Evolutionary conservation across 2,888 invertebrate genomes (phyloP).

Genomic region (Prosopocoilus inquinatus): DNA sequence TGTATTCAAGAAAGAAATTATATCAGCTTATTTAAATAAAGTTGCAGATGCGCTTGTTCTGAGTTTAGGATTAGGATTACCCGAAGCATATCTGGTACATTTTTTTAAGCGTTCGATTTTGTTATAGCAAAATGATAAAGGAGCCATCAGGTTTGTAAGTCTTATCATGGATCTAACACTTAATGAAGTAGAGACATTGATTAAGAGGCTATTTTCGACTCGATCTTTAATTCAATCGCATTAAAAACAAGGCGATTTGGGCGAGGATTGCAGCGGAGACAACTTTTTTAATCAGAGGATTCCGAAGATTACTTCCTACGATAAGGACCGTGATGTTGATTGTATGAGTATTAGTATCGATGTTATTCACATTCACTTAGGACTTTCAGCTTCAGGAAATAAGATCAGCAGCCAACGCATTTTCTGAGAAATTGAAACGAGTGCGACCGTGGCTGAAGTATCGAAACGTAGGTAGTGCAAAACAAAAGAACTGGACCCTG

Average conservation of each 20-base stretch:
- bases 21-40: too few species aligned
- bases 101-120: background rate
- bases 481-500: background rate
- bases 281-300: constrained; percentile 52
- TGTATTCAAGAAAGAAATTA: too few species aligned
- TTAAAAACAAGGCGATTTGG: constrained; percentile 44
- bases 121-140: background rate
- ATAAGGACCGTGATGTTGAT: constrained; percentile 41
- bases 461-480: background rate
- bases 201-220: constrained; percentile 49
- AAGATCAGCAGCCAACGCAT: background rate
- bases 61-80: background rate
- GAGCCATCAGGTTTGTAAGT: constrained; percentile 12
- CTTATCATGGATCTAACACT: constrained; percentile 45
- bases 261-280: constrained; percentile 41
- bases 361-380: constrained; percentile 26
- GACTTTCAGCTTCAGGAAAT: background rate
- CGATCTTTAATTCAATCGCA: constrained; percentile 53
- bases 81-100: background rate
- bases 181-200: constrained; percentile 51
- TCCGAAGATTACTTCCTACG: constrained; percentile 48
- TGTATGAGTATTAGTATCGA: constrained; percentile 51
- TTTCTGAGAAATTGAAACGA: background rate
- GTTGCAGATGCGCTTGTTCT: too few species aligned
- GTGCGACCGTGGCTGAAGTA: background rate